Evolutionary conservation across 2,888 invertebrate species (phyloP).

Genomic region (Agrochola macilenta): DNA sequence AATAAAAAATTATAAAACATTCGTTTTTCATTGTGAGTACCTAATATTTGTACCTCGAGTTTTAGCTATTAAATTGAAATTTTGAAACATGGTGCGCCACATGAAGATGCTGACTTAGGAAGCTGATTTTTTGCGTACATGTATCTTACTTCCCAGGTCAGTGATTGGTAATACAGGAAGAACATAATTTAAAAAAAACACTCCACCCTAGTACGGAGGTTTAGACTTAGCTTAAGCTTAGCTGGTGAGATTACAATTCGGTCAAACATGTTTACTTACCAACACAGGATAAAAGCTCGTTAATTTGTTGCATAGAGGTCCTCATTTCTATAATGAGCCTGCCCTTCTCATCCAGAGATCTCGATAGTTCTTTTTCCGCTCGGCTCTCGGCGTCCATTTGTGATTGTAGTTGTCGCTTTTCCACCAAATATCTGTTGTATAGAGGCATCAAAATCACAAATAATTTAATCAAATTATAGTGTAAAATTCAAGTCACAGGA

Average conservation of each 20-base stretch:
- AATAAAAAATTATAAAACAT: too few relatives aligned
- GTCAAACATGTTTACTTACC: slow-evolving; percentile 71
- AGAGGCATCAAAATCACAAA: background rate
- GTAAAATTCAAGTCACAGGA: background rate
- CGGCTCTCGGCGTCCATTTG: slow-evolving; percentile 84
- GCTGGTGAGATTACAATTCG: background rate
- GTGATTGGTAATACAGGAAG: too few relatives aligned
- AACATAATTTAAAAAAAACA: too few relatives aligned
- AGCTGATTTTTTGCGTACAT: too few relatives aligned
- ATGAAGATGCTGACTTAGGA: too few relatives aligned
- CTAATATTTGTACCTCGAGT: too few relatives aligned
- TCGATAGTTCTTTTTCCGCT: slow-evolving; percentile 80
- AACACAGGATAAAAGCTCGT: slow-evolving; percentile 87
- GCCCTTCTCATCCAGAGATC: slow-evolving; percentile 86
- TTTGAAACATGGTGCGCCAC: too few relatives aligned
- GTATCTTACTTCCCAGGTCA: too few relatives aligned
- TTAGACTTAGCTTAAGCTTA: background rate
- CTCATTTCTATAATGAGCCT: slow-evolving; percentile 90
- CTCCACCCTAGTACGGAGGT: too few relatives aligned
- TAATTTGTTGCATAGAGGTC: slow-evolving; percentile 90
- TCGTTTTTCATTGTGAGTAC: too few relatives aligned
- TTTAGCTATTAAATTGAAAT: too few relatives aligned
- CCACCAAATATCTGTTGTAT: slow-evolving; percentile 83
- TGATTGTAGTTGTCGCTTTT: slow-evolving; percentile 85
- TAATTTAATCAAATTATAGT: background rate